Conservation (phyloP, 2,113 vertebrate genomes). For the Phodopus roborovskii region DNA sequence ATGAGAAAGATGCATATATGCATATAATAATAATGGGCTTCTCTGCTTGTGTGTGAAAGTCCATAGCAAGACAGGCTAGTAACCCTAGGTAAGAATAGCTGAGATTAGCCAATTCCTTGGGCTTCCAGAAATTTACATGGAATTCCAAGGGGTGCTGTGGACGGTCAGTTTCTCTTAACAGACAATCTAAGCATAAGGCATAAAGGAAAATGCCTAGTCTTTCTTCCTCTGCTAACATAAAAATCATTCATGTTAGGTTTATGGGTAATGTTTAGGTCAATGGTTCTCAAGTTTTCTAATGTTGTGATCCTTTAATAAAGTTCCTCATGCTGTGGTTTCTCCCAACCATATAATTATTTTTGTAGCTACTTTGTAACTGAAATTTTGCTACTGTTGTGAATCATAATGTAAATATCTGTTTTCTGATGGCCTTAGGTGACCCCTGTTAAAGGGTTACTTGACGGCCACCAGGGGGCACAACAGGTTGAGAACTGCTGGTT, state of each 20-base stretch:
- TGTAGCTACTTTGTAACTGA: background rate
- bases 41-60: background rate
- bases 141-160: constrained; percentile 20
- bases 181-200: background rate
- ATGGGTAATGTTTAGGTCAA: background rate
- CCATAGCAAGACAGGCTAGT: background rate
- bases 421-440: background rate
- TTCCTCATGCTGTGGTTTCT: background rate
- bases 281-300: background rate
- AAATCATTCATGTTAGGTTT: constrained; percentile 47
- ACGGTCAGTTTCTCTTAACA: constrained; percentile 26
- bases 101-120: constrained; percentile 32
- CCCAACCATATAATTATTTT: background rate
- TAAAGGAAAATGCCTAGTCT: constrained; percentile 24
- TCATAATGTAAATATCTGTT: background rate
- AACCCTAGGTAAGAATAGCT: background rate
- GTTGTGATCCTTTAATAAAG: background rate
- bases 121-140: constrained; percentile 31
- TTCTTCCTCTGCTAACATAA: constrained; percentile 16
- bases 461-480: background rate
- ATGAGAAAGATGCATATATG: background rate
- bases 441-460: background rate
- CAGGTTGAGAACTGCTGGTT: background rate
- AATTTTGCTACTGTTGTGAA: background rate
- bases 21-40: background rate